Base-by-base conservation (phyloP, 1,140 invertebrate species). In the Zaprionus tsacasi region DNA sequence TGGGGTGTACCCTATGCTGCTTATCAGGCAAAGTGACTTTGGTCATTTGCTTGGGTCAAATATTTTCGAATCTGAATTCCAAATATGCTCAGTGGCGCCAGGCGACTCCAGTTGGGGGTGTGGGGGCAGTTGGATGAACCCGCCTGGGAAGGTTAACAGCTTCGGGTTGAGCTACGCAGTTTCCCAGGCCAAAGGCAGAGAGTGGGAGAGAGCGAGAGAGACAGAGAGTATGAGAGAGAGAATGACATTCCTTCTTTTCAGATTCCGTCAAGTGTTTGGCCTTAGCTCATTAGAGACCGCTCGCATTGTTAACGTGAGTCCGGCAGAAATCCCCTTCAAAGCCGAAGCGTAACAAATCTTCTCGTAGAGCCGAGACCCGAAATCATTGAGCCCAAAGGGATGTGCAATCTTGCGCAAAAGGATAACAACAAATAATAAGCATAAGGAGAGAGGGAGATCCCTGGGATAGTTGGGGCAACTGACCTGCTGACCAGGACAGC, bases 341-440 rank as follows among this genome's bases (percentile, higher is more conserved):
- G 48, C 48, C 33, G 55, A 17, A 63, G 63, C 74, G 72, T 57
- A 76, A 45, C 74, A 58, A 76, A 76, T 67, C 74, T 66, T 11
- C 27, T 3, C 52, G 13, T n/a, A 6, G 33, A 35, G 57, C 61
- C 50, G 52, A 89, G 57, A 89, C 81, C 75, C 81, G 40, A 72
- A 88, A 81, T 81, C 71, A 83, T 76, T 68, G 64, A 58, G 75
- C 65, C 74, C 78, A 76, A 72, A 35, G 78, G 67, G 67, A 81
- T 88, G 85, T 89, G 76, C 85, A 88, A 89, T 85, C 74, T 88
- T 88, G 85, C 85, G 85, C 85, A 88, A 85, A 88, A 81, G 85
- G 85, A 89, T 88, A 89, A 78, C 74, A 58, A 88, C 70, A 52
- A 75, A 70, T 74, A 71, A 80, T 81, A 81, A 81, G 52, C 78